phyloP scores from a whole-genome alignment of 2,113 vertebrate genomes.

The Trematomus loennbergii region DNA sequence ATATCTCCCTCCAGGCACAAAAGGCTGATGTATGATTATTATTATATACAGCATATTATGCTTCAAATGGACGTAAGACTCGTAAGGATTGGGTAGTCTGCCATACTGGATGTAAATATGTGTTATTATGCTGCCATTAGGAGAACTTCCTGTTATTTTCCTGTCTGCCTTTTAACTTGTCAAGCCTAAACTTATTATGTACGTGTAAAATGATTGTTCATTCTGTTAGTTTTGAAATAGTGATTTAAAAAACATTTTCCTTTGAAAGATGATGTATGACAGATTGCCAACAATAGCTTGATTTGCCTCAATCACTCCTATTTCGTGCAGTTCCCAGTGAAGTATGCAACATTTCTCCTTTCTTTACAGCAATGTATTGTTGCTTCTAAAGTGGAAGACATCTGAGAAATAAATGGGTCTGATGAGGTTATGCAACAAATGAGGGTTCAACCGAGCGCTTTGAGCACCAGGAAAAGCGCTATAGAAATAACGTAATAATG shows the following conservation, averaged over 20 bases:
- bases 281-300: conserved; percentile 32
- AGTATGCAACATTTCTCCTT: conserved; percentile 34
- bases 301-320: conserved; percentile 51
- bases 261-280: conserved; percentile 42
- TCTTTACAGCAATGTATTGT: conserved; percentile 19
- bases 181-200: conserved; percentile 14
- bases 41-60: neutral
- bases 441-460: neutral
- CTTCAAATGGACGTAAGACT: neutral
- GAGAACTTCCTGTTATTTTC: neutral
- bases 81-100: neutral
- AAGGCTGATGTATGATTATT: neutral
- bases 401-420: neutral
- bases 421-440: conserved; percentile 39
- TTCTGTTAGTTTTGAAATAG: neutral
- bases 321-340: conserved; percentile 36
- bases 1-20: conserved; percentile 6
- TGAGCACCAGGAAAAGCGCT: too few species aligned
- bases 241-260: conserved; percentile 19
- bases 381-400: conserved; percentile 26
- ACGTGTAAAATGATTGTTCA: conserved; percentile 16
- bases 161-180: conserved; percentile 33
- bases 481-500: too few species aligned
- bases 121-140: conserved; percentile 5
- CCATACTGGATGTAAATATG: neutral